These are phyloP conservation scores for Actinernus sp. DNA, from an alignment of 92 coral and sea anemone species.

Conservation along the genomic window DNA sequence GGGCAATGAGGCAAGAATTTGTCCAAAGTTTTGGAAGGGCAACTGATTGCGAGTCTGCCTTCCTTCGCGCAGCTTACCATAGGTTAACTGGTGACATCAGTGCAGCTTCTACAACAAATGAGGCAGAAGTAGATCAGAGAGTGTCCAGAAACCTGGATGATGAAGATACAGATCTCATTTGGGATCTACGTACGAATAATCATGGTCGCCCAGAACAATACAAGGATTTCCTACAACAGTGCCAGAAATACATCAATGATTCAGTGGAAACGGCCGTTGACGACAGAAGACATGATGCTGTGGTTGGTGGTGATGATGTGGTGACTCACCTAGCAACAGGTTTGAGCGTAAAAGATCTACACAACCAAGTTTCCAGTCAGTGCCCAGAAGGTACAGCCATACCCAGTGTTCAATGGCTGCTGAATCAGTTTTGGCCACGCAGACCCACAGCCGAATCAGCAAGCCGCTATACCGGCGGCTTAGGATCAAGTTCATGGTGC, in stretches of 20 bases:
- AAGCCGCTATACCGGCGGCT: slow-evolving; percentile 34
- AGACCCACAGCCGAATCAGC: slow-evolving; percentile 39
- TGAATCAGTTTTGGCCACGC: slow-evolving; percentile 59
- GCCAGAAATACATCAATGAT: slow-evolving; percentile 17
- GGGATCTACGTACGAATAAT: slow-evolving; percentile 15
- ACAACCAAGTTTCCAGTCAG: slow-evolving; percentile 23
- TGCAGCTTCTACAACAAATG: slow-evolving; percentile 14
- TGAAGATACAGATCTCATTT: slow-evolving; percentile 26
- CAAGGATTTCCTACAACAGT: slow-evolving; percentile 14
- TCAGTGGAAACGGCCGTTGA: slow-evolving; percentile 42
- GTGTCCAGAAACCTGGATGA: slow-evolving; percentile 8
- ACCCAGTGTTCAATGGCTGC: slow-evolving; percentile 57
- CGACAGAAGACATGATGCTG: slow-evolving; percentile 41
- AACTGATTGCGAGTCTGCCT: no score
- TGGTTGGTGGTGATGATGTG: slow-evolving; percentile 6
- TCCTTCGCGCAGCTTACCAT: slow-evolving; percentile 43
- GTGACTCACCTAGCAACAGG: slow-evolving; percentile 52
- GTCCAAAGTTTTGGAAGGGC: no score
- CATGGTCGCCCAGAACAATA: slow-evolving; percentile 28
- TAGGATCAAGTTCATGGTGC: slow-evolving; percentile 56
- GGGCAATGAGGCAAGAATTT: no score
- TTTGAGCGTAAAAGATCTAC: slow-evolving; percentile 48
- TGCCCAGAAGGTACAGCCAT: slow-evolving; percentile 36
- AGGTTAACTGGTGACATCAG: slow-evolving; percentile 38
- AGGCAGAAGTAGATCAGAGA: slow-evolving; percentile 23